Evolutionary conservation across 2,888 invertebrate species (phyloP).

Genomic region (Glaucopsyche alexis): DNA sequence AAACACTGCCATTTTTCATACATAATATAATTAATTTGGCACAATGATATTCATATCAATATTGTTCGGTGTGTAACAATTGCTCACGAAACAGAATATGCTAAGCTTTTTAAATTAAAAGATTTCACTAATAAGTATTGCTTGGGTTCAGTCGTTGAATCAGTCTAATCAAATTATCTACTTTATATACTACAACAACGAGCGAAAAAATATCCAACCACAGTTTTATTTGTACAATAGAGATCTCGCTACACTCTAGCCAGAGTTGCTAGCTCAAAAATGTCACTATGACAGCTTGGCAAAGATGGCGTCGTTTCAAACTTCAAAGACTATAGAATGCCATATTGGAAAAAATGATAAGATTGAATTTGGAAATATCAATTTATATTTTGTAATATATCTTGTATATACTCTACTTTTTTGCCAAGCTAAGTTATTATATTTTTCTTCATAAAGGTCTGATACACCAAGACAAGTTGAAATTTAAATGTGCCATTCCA

Average conservation of each 20-base stretch:
- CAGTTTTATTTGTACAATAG: slow-evolving; percentile 30
- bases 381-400: not conserved
- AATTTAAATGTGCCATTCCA: not conserved
- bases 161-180: slow-evolving; percentile 60
- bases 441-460: not conserved
- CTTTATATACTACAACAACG: slow-evolving; percentile 32
- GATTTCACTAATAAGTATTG: slow-evolving; percentile 73
- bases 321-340: not conserved
- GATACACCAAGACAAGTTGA: slow-evolving; percentile 11
- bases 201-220: slow-evolving; percentile 23
- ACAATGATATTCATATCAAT: slow-evolving; percentile 49
- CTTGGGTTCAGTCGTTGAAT: slow-evolving; percentile 75
- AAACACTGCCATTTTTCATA: slow-evolving; percentile 27
- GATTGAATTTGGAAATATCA: not conserved
- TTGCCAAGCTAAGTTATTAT: not conserved
- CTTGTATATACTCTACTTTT: not conserved
- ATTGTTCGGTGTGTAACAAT: slow-evolving; percentile 26
- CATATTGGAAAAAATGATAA: not conserved
- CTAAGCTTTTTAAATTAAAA: slow-evolving; percentile 45
- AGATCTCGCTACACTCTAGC: slow-evolving; percentile 5
- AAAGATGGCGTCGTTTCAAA: not conserved
- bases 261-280: slow-evolving; percentile 9
- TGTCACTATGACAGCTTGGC: not conserved
- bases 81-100: slow-evolving; percentile 18
- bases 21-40: slow-evolving; percentile 60